Evolutionary conservation across 1,140 invertebrate species (phyloP).

Genomic region (Cotesia glomerata): DNA sequence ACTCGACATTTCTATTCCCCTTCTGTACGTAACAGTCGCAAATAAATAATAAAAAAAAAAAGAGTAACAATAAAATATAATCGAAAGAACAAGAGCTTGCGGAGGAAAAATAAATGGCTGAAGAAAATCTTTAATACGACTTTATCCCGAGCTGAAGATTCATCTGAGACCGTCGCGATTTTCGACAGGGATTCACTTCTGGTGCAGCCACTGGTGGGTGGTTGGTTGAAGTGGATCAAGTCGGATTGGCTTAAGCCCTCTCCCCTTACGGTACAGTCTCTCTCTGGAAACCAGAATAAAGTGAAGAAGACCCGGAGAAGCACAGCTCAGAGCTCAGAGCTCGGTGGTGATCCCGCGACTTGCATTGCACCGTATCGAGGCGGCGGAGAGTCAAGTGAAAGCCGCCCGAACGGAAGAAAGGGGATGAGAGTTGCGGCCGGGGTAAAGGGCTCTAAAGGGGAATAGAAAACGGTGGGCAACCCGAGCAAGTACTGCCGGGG

Average conservation of each 20-base stretch:
- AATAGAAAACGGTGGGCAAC: not conserved
- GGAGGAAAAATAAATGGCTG: constrained; percentile 3
- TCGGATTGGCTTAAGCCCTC: constrained; percentile 9
- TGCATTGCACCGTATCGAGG: constrained; percentile 38
- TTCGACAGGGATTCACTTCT: constrained; percentile 17
- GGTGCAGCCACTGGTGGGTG: no score
- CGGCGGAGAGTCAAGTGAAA: not conserved
- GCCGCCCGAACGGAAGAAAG: not conserved
- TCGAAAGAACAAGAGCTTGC: not conserved
- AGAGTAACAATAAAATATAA: not conserved
- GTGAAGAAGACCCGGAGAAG: not conserved
- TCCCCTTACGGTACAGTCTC: not conserved
- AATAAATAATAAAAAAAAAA: constrained; percentile 7
- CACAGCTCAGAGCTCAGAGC: constrained; percentile 22
- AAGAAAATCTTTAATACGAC: constrained; percentile 40
- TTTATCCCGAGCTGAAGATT: constrained; percentile 29
- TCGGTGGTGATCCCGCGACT: constrained; percentile 26
- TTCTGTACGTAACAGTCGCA: not conserved
- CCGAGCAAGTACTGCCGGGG: constrained; percentile 46
- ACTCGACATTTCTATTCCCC: not conserved
- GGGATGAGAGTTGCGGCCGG: not conserved
- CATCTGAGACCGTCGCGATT: constrained; percentile 1
- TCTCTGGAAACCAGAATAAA: no score
- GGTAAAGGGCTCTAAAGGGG: not conserved
- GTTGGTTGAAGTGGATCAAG: constrained; percentile 3